phyloP scores from a whole-genome alignment of 2,113 vertebrate species.

The Microtus richardsoni region DNA sequence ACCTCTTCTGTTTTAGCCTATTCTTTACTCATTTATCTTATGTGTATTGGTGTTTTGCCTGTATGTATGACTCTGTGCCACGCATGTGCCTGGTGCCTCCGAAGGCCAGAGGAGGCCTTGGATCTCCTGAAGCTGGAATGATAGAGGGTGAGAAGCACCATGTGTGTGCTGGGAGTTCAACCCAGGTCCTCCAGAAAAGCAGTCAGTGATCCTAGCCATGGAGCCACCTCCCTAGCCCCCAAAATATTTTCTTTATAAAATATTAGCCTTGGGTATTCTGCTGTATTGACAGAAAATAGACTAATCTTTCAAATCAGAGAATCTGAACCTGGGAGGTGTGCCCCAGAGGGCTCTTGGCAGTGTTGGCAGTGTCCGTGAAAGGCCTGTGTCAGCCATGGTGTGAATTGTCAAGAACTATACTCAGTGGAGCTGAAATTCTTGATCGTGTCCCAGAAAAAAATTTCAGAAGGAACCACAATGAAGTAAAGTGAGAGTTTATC shows the following conservation, averaged over 20 bases:
- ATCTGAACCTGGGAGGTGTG: background rate
- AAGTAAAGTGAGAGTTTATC: background rate
- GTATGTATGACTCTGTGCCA: background rate
- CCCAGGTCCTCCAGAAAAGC: background rate
- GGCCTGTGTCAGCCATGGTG: background rate
- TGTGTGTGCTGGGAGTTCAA: background rate
- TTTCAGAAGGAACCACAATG: background rate
- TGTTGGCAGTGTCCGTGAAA: background rate
- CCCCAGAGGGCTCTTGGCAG: background rate
- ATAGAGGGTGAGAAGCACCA: background rate
- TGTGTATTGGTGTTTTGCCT: background rate
- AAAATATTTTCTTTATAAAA: background rate
- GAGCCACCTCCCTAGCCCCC: background rate
- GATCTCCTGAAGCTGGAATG: background rate
- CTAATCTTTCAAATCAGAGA: background rate
- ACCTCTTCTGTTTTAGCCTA: background rate
- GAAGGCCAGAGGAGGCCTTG: background rate
- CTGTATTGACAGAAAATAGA: background rate
- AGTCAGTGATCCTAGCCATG: background rate
- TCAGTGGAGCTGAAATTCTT: no score
- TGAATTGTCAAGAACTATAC: background rate
- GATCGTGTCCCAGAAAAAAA: background rate
- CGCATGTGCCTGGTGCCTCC: background rate
- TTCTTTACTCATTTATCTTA: background rate
- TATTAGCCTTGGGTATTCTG: background rate